Conservation (phyloP, 2,888 invertebrate genomes). For the Amiota mariae region DNA sequence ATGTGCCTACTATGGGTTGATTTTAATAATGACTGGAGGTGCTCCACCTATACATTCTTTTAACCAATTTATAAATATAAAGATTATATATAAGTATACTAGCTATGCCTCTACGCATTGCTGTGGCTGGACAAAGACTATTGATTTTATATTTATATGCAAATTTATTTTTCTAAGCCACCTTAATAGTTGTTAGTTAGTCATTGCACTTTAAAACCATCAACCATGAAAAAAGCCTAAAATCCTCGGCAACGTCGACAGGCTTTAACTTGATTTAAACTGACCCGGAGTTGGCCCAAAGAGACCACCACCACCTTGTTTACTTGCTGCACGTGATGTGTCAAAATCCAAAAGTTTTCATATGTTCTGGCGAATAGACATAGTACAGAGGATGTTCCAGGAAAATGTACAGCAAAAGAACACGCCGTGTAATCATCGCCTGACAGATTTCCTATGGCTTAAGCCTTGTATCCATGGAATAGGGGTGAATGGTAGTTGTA, state of each 20-base stretch:
- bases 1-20: too few relatives aligned
- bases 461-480: slow-evolving; percentile 97
- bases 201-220: not conserved
- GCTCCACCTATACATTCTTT: too few relatives aligned
- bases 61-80: too few relatives aligned
- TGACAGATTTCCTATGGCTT: slow-evolving; percentile 94
- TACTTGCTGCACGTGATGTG: slow-evolving; percentile 96
- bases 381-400: slow-evolving; percentile 98
- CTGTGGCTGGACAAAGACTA: too few relatives aligned
- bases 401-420: slow-evolving; percentile 98
- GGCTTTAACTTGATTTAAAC: slow-evolving; percentile 78
- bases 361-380: slow-evolving; percentile 98
- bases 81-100: too few relatives aligned
- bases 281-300: slow-evolving; percentile 88
- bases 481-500: slow-evolving; percentile 95
- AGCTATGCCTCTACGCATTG: too few relatives aligned
- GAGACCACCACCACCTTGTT: slow-evolving; percentile 91
- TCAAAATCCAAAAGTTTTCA: slow-evolving; percentile 98
- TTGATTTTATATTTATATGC: not conserved
- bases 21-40: too few relatives aligned
- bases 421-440: slow-evolving; percentile 99
- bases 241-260: not conserved
- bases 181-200: not conserved
- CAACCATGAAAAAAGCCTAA: slow-evolving; percentile 12
- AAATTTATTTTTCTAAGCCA: not conserved